Percentiles rank a stretch among this genome's conserved stretches.
Conservation (phyloP, 2,113 vertebrate species). For the Lota lota region DNA sequence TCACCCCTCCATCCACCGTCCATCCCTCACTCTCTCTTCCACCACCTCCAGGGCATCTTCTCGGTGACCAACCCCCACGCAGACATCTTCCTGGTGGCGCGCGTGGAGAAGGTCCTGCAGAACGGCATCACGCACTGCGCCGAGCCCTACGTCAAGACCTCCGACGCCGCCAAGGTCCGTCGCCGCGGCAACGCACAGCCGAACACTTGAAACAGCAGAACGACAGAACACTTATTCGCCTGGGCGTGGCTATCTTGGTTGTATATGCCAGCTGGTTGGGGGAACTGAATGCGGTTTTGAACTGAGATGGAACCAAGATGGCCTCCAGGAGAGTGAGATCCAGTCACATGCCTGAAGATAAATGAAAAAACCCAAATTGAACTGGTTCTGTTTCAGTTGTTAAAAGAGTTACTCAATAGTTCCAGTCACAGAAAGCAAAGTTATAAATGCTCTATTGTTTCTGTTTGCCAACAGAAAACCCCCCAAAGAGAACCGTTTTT, state of each 20-base stretch:
- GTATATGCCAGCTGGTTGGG: no score
- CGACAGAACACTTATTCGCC: neutral
- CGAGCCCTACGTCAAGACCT: conserved; percentile 92
- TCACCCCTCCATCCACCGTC: no score
- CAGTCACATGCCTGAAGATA: no score
- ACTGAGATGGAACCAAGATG: no score
- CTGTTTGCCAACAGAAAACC: no score
- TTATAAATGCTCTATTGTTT: no score
- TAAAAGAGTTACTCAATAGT: neutral
- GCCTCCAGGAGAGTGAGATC: no score
- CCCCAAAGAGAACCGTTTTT: no score
- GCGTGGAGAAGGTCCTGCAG: conserved; percentile 94
- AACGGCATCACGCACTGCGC: conserved; percentile 92
- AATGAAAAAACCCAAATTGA: no score
- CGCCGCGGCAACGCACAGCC: neutral
- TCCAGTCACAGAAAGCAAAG: no score
- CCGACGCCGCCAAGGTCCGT: conserved; percentile 81
- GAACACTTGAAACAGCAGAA: neutral
- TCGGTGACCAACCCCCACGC: conserved; percentile 89
- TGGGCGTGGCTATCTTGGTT: neutral
- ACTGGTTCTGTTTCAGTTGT: neutral
- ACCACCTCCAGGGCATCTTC: conserved; percentile 83
- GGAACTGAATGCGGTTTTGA: no score
- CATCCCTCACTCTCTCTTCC: neutral
- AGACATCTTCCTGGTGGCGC: conserved; percentile 90